A percentile compares a stretch with the other conserved stretches of the same genome.
Evolutionary conservation across 2,797 vertebrate species (phyloP).

Genomic region (Urocyon cinereoargenteus): DNA sequence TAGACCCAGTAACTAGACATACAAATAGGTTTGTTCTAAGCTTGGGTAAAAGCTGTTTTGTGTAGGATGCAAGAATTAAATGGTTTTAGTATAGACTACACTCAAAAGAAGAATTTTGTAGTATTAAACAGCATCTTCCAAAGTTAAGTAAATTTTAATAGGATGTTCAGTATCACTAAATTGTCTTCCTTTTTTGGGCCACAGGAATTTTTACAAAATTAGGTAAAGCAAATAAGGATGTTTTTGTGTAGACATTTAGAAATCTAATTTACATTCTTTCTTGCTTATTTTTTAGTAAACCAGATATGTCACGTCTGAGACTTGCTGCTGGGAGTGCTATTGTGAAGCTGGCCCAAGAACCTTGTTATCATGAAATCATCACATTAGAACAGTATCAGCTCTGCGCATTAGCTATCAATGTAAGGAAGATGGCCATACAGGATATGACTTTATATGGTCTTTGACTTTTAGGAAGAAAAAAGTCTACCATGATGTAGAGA

Average conservation of each 20-base stretch:
- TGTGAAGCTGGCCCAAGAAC: conserved; percentile 98
- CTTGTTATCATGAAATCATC: conserved; percentile 99
- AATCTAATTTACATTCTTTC: conserved; percentile 51
- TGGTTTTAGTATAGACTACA: neutral
- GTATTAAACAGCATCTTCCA: neutral
- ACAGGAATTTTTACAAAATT: conserved; percentile 27
- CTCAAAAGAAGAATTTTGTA: conserved; percentile 14
- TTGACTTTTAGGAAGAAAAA: conserved; percentile 31
- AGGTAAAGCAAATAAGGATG: neutral
- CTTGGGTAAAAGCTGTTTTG: neutral
- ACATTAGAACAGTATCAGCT: conserved; percentile 98
- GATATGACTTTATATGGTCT: neutral
- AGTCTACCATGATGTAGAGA: neutral
- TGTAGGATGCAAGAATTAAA: neutral
- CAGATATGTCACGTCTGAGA: conserved; percentile 98
- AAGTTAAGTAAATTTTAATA: neutral
- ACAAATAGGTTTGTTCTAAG: neutral
- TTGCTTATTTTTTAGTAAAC: conserved; percentile 92
- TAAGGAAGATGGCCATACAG: conserved; percentile 86
- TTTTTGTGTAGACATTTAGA: neutral
- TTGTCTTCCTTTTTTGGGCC: neutral
- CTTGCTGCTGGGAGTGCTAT: conserved; percentile 96
- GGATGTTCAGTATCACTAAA: neutral
- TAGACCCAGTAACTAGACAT: neutral
- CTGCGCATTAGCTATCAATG: conserved; percentile 97